phyloP scores from a whole-genome alignment of 2,113 vertebrate genomes.

The Cephalopterus ornatus region DNA sequence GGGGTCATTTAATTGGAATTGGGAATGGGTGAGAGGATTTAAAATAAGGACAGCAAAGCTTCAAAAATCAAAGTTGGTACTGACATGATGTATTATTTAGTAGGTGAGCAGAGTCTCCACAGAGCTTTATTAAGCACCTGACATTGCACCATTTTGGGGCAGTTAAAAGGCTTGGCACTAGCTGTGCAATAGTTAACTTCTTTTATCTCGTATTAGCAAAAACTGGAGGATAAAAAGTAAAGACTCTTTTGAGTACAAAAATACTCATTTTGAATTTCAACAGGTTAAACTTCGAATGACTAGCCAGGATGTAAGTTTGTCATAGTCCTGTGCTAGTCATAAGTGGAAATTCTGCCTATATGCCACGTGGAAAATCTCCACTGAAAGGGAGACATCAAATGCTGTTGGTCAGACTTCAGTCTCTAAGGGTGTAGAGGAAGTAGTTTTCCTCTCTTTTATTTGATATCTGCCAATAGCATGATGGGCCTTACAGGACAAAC shows the following conservation, averaged over 20 bases:
- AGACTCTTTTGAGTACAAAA: background rate
- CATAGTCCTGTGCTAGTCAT: background rate
- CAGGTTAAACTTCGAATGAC: background rate
- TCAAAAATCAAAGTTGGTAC: background rate
- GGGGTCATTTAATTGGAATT: background rate
- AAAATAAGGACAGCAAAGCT: background rate
- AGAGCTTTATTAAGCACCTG: background rate
- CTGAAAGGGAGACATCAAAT: background rate
- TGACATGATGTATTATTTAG: background rate
- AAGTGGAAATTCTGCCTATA: background rate
- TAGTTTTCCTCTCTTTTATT: background rate
- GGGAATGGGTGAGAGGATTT: background rate
- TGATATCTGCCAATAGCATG: background rate
- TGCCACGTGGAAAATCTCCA: background rate
- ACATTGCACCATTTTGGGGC: background rate
- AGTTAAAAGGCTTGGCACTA: background rate
- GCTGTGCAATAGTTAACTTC: background rate
- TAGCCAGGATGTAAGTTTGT: background rate
- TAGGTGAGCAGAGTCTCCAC: background rate
- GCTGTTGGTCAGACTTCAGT: background rate
- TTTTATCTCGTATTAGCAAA: background rate
- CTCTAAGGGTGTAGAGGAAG: background rate
- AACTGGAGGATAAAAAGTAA: background rate
- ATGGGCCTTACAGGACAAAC: background rate
- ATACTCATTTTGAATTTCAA: background rate